A percentile compares a stretch with the other conserved stretches of the same genome.
phyloP scores from a whole-genome alignment of 2,888 invertebrate genomes.

The Rhabditophanes sp. region DNA sequence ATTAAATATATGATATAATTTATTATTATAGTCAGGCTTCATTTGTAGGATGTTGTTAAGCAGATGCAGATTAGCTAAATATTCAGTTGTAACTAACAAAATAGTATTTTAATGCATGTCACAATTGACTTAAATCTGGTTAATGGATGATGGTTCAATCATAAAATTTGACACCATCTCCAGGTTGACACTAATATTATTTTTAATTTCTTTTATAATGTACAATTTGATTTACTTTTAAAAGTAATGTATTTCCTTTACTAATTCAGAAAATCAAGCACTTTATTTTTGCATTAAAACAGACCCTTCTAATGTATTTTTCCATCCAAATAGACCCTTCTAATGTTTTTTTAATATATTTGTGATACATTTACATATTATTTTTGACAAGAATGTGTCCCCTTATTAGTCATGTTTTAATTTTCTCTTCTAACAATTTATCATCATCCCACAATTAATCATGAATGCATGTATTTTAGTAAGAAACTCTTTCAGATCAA shows the following conservation, averaged over 20 bases:
- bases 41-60: too few relatives aligned
- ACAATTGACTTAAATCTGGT: too few relatives aligned
- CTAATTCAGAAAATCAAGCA: not conserved
- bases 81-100: too few relatives aligned
- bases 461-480: slow-evolving; percentile 1
- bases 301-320: not conserved
- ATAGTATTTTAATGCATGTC: too few relatives aligned
- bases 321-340: not conserved
- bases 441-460: not conserved
- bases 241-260: not conserved
- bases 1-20: too few relatives aligned
- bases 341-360: not conserved
- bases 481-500: slow-evolving; percentile 6
- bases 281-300: not conserved
- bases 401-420: not conserved
- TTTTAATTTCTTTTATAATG: too few relatives aligned
- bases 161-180: too few relatives aligned
- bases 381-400: not conserved
- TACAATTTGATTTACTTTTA: too few relatives aligned
- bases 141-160: too few relatives aligned
- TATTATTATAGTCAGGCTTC: too few relatives aligned
- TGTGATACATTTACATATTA: not conserved
- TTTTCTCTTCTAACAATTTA: slow-evolving; percentile 1
- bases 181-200: too few relatives aligned
- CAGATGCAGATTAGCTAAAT: too few relatives aligned